Evolutionary conservation across 2,888 invertebrate genomes (phyloP), one percentile per base, ranked within the genome.

Genomic region (Phaonia tiefii): DNA sequence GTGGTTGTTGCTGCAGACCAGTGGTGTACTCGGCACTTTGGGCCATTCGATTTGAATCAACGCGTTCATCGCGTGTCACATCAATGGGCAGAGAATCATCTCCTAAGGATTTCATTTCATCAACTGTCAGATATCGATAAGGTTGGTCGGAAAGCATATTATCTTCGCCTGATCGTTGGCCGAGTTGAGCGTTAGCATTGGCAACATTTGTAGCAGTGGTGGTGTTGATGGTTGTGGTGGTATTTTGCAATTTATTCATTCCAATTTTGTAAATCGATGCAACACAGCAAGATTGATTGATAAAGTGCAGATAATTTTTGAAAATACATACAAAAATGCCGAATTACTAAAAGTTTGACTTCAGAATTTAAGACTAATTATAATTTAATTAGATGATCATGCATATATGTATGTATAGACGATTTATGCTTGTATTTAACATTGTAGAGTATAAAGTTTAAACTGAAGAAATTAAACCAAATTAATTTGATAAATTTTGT

Each of bases 31-130:
- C 92, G 1, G 89, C 90, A 82, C 92, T 92, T 63, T 90, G 90
- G 20, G 91, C 91, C 92, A 93, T 92, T 78, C 92, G 91, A 86
- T 93, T 93, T 0, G 95, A 95, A 88, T 96, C 96, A 10, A 95
- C 94, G 84, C 96, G 93, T 89, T 97, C 97, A 88, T 98, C 98
- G 85, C 97, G 94, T 1, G 97, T 97, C 20, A 97, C 97, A 91
- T 98, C 98, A 85, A 98, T 97, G 17, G 97, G 97, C 84, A 98
- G 91, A 11, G 97, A 97, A 91, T 98, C 98, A 89, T 98, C 98
- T 80, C 97, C 97, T 84, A 98, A 92, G 8, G 97, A 97, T 92
- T 98, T 98, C 97, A 98, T 97, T 89, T 98, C 98, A 89, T 98
- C 98, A 83, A 96, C 97, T 77, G 97, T 98, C 91, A 98, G 92